Base-by-base conservation (phyloP, 2,797 vertebrate genomes). In the Varecia variegata region DNA sequence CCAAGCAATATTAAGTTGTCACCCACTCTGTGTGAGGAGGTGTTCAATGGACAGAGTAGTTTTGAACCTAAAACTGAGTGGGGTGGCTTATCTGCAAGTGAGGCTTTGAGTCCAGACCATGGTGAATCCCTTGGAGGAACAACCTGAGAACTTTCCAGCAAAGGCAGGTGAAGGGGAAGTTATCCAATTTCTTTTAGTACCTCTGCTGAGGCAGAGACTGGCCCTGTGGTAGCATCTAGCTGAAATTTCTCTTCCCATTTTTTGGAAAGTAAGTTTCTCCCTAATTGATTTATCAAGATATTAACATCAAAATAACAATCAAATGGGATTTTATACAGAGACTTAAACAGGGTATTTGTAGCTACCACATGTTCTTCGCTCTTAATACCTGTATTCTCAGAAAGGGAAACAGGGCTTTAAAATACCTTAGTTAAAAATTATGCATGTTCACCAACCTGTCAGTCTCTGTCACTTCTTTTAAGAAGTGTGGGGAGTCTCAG, bases 301-400 rank as follows among this genome's bases (percentile, higher is more conserved):
- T 68, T 92, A 62, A 56, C 9, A 97, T 40, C 56, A 68, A 97
- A 95, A 82, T 54, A 96, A 52, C 8, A 90, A 88, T 67, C 79
- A 35, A 52, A 38, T n/a, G 35, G 52, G 45, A 85, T 95, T 94
- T 88, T 54, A 73, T 38, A 54, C 18, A 38, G n/a, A 88, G 47
- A 85, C 32, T 60, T 86, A 92, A 79, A 54, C 32, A 80, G 30
- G 8, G 58, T 45, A 73, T 92, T 70, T 88, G 27, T 65, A 67
- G 30, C 27, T 81, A 25, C 52, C 45, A 45, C 25, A 27, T 13
- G n/a, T 62, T 81, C 70, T 83, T 89, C 43, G 73, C 30, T 12
- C 5, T 88, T 50, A 82, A 43, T 43, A 20, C 40, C n/a, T 85
- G 0, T 54, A 71, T 88, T 88, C 81, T 58, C 17, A 27, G 67